Evolutionary conservation across 1,140 invertebrate genomes (phyloP).

Genomic region (Drosophila ananassae): DNA sequence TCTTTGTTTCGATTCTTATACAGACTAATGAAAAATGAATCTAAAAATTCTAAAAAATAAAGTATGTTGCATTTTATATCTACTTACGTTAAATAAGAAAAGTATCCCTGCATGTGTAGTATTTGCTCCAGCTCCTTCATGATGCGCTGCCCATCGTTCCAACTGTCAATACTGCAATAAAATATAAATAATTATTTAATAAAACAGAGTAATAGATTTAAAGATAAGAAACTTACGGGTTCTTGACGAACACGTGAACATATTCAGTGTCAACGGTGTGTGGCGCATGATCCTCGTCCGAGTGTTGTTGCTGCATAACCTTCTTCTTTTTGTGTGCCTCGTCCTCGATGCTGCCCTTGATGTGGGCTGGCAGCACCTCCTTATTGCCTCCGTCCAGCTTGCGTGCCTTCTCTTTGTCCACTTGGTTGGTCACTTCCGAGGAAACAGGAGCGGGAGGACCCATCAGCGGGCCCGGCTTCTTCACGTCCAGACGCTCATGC

Average conservation of each 20-base stretch:
- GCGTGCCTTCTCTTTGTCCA: slow-evolving; percentile 56
- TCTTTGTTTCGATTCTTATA: no score
- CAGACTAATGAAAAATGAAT: no score
- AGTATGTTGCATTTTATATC: background rate
- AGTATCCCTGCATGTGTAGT: slow-evolving; percentile 84
- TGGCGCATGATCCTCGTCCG: slow-evolving; percentile 82
- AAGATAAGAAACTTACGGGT: slow-evolving; percentile 83
- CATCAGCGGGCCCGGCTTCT: slow-evolving; percentile 94
- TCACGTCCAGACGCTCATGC: slow-evolving; percentile 95
- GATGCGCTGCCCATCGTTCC: slow-evolving; percentile 82
- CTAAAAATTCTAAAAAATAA: no score
- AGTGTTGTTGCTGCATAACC: slow-evolving; percentile 73
- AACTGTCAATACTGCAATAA: slow-evolving; percentile 75
- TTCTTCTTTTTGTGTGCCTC: slow-evolving; percentile 81
- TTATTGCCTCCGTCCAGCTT: slow-evolving; percentile 54
- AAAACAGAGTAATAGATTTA: no score
- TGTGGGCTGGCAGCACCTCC: slow-evolving; percentile 78
- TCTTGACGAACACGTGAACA: slow-evolving; percentile 83
- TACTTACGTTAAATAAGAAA: slow-evolving; percentile 83
- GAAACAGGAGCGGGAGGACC: slow-evolving; percentile 86
- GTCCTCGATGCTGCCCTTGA: slow-evolving; percentile 68
- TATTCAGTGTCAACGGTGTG: slow-evolving; percentile 84
- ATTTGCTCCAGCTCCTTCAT: slow-evolving; percentile 83
- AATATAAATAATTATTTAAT: background rate
- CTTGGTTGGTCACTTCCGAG: slow-evolving; percentile 58